phyloP scores from a whole-genome alignment of 1,140 invertebrate genomes.

The Tetramorium alpestre region DNA sequence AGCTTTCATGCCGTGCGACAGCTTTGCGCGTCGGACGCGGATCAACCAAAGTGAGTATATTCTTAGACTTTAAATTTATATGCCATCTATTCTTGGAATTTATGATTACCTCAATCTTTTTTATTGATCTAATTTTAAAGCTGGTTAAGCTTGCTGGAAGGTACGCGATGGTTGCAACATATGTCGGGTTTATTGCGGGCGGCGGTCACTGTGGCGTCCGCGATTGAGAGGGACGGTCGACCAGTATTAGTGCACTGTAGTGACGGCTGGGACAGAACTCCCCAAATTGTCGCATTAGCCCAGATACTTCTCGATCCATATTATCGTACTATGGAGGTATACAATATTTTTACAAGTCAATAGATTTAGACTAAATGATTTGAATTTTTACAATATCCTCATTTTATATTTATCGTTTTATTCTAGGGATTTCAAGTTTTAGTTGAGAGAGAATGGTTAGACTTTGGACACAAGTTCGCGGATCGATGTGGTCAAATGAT shows the following conservation, averaged over 20 bases:
- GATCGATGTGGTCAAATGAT: constrained; percentile 96
- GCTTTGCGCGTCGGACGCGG: constrained; percentile 91
- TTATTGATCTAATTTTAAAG: constrained; percentile 85
- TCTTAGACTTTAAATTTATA: background rate
- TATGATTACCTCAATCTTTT: background rate
- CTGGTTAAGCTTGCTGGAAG: constrained; percentile 95
- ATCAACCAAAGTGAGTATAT: constrained; percentile 90
- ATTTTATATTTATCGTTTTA: background rate
- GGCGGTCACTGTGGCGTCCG: constrained; percentile 92
- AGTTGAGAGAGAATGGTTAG: constrained; percentile 97
- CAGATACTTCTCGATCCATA: constrained; percentile 97
- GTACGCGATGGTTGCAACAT: constrained; percentile 96
- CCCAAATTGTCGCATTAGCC: constrained; percentile 96
- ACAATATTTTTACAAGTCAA: background rate
- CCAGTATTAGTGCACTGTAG: constrained; percentile 98
- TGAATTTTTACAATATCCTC: background rate
- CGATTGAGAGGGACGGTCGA: constrained; percentile 93
- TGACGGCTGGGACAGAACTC: constrained; percentile 98
- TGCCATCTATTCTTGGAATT: background rate
- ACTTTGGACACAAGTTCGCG: constrained; percentile 98
- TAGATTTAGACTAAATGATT: background rate
- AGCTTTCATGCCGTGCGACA: constrained; percentile 92
- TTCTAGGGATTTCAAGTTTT: constrained; percentile 95
- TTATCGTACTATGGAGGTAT: constrained; percentile 95
- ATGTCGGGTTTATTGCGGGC: constrained; percentile 93